These are phyloP conservation scores for Denticeps clupeoides DNA, from an alignment of 2,797 vertebrate species.

Conservation along the genomic window DNA sequence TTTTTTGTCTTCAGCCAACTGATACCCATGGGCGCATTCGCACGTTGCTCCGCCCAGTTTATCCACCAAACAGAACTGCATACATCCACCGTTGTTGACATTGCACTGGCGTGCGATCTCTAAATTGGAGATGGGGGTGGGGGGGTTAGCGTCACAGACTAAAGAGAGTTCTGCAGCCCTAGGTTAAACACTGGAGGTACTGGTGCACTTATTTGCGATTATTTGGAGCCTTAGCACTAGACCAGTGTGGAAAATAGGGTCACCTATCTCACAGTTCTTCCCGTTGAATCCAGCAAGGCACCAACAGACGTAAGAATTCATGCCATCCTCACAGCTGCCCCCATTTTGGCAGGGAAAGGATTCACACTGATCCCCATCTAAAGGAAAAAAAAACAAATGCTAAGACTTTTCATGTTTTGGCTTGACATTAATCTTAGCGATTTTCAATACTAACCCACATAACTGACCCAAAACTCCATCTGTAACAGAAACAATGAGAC, in stretches of 20 bases:
- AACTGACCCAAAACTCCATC: slow-evolving; percentile 81
- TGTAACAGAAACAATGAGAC: slow-evolving; percentile 35
- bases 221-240: too few species aligned
- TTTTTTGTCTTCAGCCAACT: slow-evolving; percentile 53
- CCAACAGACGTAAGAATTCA: slow-evolving; percentile 77
- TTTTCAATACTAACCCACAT: slow-evolving; percentile 85
- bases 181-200: not conserved
- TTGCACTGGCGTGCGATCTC: slow-evolving; percentile 52
- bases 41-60: slow-evolving; percentile 46
- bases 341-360: slow-evolving; percentile 78
- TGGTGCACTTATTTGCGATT: too few species aligned
- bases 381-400: slow-evolving; percentile 4
- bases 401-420: too few species aligned
- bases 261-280: slow-evolving; percentile 88
- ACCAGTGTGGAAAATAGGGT: too few species aligned
- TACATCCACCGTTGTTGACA: slow-evolving; percentile 76
- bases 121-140: slow-evolving; percentile 25
- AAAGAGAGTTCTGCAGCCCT: too few species aligned
- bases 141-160: not conserved
- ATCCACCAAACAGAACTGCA: slow-evolving; percentile 70
- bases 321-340: slow-evolving; percentile 64
- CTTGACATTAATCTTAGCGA: too few species aligned
- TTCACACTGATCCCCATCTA: slow-evolving; percentile 84
- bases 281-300: slow-evolving; percentile 70
- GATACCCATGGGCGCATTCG: slow-evolving; percentile 69